These are phyloP conservation scores for Clarias gariepinus DNA, from an alignment of 2,113 vertebrate species.

Conservation along the genomic window DNA sequence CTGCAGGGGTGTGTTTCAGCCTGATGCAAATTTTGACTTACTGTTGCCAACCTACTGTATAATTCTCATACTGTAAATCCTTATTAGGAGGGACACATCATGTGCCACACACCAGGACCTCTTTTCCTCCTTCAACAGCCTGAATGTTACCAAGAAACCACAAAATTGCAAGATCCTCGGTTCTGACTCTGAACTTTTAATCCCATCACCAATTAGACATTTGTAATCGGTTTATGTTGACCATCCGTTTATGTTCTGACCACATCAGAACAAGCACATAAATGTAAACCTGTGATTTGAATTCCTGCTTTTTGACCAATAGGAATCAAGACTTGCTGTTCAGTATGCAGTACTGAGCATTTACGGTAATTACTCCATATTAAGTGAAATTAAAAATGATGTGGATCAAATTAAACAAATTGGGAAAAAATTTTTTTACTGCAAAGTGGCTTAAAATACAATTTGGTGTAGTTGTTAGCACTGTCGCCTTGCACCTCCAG, in stretches of 20 bases:
- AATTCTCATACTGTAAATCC: too few species aligned
- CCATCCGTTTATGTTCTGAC: too few species aligned
- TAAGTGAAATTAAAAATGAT: too few species aligned
- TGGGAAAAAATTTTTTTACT: too few species aligned
- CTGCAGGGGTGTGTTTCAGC: neutral
- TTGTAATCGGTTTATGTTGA: neutral
- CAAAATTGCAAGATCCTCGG: neutral
- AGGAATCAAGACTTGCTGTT: neutral
- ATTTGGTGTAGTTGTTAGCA: too few species aligned
- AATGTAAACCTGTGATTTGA: neutral
- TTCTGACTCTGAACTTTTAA: neutral
- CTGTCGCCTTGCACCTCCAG: too few species aligned
- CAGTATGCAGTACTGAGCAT: too few species aligned
- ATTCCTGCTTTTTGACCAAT: neutral
- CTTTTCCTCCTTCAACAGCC: neutral
- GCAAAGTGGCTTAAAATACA: too few species aligned
- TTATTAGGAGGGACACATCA: neutral
- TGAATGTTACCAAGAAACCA: neutral
- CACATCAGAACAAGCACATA: neutral
- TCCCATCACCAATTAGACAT: neutral
- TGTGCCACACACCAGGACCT: neutral
- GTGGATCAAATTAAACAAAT: too few species aligned
- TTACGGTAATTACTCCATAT: too few species aligned
- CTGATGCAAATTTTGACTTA: neutral
- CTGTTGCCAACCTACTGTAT: neutral